Evolutionary conservation across 2,888 invertebrate genomes (phyloP), one percentile per base, ranked within the genome.

Genomic region (Monochamus alternatus): DNA sequence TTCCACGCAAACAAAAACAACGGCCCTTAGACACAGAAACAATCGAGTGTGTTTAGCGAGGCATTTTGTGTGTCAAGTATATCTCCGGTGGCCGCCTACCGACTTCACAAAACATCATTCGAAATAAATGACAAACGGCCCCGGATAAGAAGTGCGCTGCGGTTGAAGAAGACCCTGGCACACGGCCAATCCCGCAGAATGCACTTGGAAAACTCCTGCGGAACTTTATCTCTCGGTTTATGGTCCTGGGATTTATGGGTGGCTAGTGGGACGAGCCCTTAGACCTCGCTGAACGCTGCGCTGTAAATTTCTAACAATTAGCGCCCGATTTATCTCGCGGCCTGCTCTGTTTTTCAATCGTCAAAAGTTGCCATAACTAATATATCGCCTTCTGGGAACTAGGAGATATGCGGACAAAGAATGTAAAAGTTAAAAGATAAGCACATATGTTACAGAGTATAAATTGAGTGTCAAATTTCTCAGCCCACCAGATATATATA

Each of bases 191-290:
- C 73, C 77, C 70, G 75, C 79, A 78, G 75, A 80, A 79, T 80
- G 82, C 78, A 78, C 80, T 78, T 68, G 72, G 80, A 80, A 81
- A 81, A 80, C 78, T 81, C 79, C 78, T 79, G 81, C 75, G 73
- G 75, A 82, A 81, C 81, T 83, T 83, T 83, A 83, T 83, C 81
- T 81, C 72, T 72, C 55, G 75, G 74, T 78, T 73, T 75, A 76
- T 66, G 73, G 73, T 72, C 70, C 75, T 73, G 43, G 74, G 76
- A 78, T 80, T 81, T 80, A 81, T 78, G 75, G 47, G 73, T 60
- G 22, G 22, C 22, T 66, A 79, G 67, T 58, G 64, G 31, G 8
- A 14, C 62, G 14, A 7, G 31, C 12, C 44, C 47, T 47, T 47
- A 44, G 44, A 64, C 64, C 64, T 47, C 64, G 67, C 63, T 69